Evolutionary conservation across 2,113 vertebrate species (phyloP), one percentile per base, ranked within the genome.

Genomic region (Periophthalmodon schlosseri): DNA sequence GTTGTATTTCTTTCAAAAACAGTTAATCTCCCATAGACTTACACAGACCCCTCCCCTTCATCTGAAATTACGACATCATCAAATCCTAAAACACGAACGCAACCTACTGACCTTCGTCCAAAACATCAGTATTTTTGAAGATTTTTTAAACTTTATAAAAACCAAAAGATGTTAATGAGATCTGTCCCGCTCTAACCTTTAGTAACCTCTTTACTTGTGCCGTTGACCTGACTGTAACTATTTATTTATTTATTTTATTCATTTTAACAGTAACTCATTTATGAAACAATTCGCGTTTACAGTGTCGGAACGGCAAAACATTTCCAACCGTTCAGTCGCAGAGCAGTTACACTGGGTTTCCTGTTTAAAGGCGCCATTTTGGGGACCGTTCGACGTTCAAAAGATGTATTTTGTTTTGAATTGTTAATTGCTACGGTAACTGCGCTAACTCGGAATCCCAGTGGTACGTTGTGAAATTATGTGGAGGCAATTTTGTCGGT

Each of bases 111-210:
- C 14, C 15, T 72, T 15, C 8, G 2, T 24, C n/a, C 5, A 20
- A 76, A 9, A 28, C 15, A 28, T 39, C 52, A 66, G 63, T 65
- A 44, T 65, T 65, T 65, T 39, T 65, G 11, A n/a, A 2, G 44
- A 3, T 15, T 57, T 57, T 23, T 57, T 57, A 11, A 10, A 56
- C 8, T 56, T 21, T 50, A 50, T 20, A 5, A n/a, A n/a, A n/a
- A n/a, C 56, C 56, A 23, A 57, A 57, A 23, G 21, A 12, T 57
- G 11, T 57, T 4, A 58, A 58, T 23, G 56, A 23, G 21, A 23
- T 2, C 20, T 23, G 9, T 23, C 10, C 4, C 24, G 10, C 11
- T 28, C 13, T 13, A 13, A 13, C 56, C 1, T n/a, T n/a, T n/a
- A n/a, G n/a, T n/a, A n/a, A n/a, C n/a, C n/a, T n/a, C 21, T 10